Evolutionary conservation across 2,888 invertebrate genomes (phyloP).

Genomic region (Tanypteryx hageni): DNA sequence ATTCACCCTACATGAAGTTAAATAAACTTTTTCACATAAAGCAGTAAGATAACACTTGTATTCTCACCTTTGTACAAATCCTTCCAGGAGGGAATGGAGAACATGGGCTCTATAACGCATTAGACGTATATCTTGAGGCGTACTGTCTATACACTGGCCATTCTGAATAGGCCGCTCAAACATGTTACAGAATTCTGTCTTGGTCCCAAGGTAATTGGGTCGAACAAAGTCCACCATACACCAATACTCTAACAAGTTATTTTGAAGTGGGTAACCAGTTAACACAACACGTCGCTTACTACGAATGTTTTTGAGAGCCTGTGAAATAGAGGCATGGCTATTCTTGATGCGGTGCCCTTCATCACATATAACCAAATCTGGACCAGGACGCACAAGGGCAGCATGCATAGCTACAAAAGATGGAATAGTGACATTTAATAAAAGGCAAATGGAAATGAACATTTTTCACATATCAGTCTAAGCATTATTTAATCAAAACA

Average conservation of each 20-base stretch:
- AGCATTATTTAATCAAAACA: conserved; percentile 48
- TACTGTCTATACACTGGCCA: conserved; percentile 98
- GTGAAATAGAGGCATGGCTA: conserved; percentile 96
- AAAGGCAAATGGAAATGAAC: background rate
- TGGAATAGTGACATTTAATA: conserved; percentile 67
- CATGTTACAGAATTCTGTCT: conserved; percentile 98
- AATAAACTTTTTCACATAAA: too few species aligned
- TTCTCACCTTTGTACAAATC: conserved; percentile 92
- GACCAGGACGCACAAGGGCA: conserved; percentile 92
- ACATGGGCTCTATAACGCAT: conserved; percentile 98
- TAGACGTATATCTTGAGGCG: conserved; percentile 93
- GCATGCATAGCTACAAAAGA: conserved; percentile 84
- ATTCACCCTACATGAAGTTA: too few species aligned
- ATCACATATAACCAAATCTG: conserved; percentile 96
- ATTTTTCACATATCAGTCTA: conserved; percentile 22
- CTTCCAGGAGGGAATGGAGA: conserved; percentile 93
- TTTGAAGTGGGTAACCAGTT: conserved; percentile 98
- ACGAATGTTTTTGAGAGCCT: conserved; percentile 95
- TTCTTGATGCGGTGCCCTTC: conserved; percentile 99
- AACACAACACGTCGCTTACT: conserved; percentile 96
- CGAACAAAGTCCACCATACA: conserved; percentile 99
- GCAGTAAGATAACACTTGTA: background rate
- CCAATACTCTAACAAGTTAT: conserved; percentile 97
- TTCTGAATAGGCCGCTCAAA: conserved; percentile 99
- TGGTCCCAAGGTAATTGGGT: conserved; percentile 97